Base-by-base conservation (phyloP, 2,797 vertebrate genomes). In the Pantherophis alleghaniensis region DNA sequence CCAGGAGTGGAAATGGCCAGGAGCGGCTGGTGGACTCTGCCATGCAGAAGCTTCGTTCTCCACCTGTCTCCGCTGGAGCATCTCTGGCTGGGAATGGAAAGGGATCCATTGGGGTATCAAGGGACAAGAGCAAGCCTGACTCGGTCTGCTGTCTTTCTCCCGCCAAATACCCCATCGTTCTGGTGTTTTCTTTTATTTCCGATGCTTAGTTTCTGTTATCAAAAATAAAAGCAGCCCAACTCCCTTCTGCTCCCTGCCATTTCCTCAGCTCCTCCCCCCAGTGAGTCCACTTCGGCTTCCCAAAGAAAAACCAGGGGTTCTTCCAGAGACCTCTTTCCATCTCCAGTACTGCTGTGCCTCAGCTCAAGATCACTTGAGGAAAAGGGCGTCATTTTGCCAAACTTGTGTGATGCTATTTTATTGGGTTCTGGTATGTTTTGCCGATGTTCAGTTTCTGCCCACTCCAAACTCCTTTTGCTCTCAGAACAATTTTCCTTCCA, bases 171-270 rank as follows among this genome's bases (percentile, higher is more conserved):
- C 28, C 59, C 83, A 55, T 88, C 94, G 92, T 92, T 94, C 55
- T 51, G 74, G 89, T 94, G 90, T 26, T 51, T 94, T 96, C 95
- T 95, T 97, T 97, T 97, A 96, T 98, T 97, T 97, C 97, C 96
- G 96, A 97, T 97, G 97, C 97, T 98, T 97, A 94, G 96, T 97
- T 96, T 95, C 95, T 98, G 97, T 97, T 96, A 97, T 97, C 96
- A 96, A 95, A 97, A 97, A 97, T 96, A 96, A 97, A 97, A 97
- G 94, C 95, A 94, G 94, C 94, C 95, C 53, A n/a, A 95, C 94
- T 91, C 66, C 95, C 93, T 51, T 13, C 0, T 0, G 10, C 0
- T 6, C 86, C 24, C 0, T 0, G 66, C 47, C n/a, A 3, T 47
- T 89, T 66, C 69, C 47, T 57, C 16, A 86, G 57, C 56, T 53